Percentiles rank a stretch among this genome's conserved stretches.
phyloP scores from a whole-genome alignment of 2,113 vertebrate genomes.

The Dromiciops gliroides region DNA sequence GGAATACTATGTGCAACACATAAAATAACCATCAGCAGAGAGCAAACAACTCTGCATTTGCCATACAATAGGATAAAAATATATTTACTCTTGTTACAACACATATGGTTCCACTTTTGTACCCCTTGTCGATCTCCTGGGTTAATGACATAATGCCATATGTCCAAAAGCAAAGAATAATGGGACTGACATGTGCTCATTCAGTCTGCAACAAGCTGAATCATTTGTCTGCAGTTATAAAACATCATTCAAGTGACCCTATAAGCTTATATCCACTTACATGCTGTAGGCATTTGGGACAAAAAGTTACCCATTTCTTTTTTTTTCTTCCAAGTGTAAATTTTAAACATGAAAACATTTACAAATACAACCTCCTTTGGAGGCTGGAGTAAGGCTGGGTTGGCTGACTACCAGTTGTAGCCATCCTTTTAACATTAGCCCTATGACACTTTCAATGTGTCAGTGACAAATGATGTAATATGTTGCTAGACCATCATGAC shows the following conservation, averaged over 20 bases:
- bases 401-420: slow-evolving; percentile 74
- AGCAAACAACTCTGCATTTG: not conserved
- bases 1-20: not conserved
- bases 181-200: slow-evolving; percentile 76
- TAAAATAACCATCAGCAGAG: not conserved
- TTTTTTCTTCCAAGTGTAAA: slow-evolving; percentile 81
- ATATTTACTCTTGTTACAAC: slow-evolving; percentile 70
- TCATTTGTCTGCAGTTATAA: slow-evolving; percentile 74
- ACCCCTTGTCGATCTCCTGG: slow-evolving; percentile 75
- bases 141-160: slow-evolving; percentile 84
- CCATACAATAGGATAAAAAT: not conserved
- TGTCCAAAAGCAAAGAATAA: slow-evolving; percentile 84
- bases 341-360: slow-evolving; percentile 83
- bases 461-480: slow-evolving; percentile 80
- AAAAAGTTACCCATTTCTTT: slow-evolving; percentile 74
- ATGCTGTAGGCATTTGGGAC: slow-evolving; percentile 81
- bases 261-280: slow-evolving; percentile 71
- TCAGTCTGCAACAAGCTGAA: slow-evolving; percentile 69
- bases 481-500: slow-evolving; percentile 68
- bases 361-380: slow-evolving; percentile 70
- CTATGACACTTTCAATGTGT: slow-evolving; percentile 77
- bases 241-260: slow-evolving; percentile 75
- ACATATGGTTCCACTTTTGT: slow-evolving; percentile 86
- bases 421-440: slow-evolving; percentile 71
- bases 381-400: slow-evolving; percentile 67